Evolutionary conservation across 2,113 vertebrate genomes (phyloP).

Genomic region (Hippocampus abdominalis): DNA sequence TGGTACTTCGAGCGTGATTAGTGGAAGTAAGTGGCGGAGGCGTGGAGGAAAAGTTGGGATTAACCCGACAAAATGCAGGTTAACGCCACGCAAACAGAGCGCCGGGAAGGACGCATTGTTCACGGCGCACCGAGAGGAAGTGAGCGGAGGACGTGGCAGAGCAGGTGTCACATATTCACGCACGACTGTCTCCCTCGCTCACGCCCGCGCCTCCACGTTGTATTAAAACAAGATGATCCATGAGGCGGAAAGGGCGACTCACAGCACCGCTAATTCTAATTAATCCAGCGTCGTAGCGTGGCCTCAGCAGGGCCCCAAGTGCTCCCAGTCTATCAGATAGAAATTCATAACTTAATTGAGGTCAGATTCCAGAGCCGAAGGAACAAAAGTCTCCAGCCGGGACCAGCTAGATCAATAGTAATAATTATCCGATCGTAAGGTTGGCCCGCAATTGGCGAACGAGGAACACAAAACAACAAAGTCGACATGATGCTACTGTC

Average conservation of each 20-base stretch:
- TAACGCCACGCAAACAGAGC: slow-evolving; percentile 36
- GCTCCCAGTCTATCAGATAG: slow-evolving; percentile 98
- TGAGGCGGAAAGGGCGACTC: slow-evolving; percentile 82
- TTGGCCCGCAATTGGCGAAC: slow-evolving; percentile 73
- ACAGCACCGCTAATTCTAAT: slow-evolving; percentile 95
- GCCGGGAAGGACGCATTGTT: slow-evolving; percentile 31
- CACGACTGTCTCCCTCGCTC: slow-evolving; percentile 21
- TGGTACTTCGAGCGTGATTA: slow-evolving; percentile 41
- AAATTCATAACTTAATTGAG: slow-evolving; percentile 99
- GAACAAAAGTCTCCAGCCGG: slow-evolving; percentile 95
- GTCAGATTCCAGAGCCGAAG: slow-evolving; percentile 90
- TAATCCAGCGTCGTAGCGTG: slow-evolving; percentile 85
- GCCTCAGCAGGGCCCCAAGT: slow-evolving; percentile 83
- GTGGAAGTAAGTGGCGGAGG: slow-evolving; percentile 10
- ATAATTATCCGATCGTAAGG: slow-evolving; percentile 95
- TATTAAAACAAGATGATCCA: slow-evolving; percentile 97
- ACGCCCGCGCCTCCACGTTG: slow-evolving; percentile 76
- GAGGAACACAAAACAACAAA: slow-evolving; percentile 51
- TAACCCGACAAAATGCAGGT: slow-evolving; percentile 55
- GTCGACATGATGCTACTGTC: slow-evolving; percentile 25
- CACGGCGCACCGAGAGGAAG: background rate
- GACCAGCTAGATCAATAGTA: slow-evolving; percentile 98
- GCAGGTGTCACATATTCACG: slow-evolving; percentile 15
- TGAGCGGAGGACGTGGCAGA: slow-evolving; percentile 14
- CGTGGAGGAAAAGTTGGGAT: slow-evolving; percentile 29